Base-by-base conservation (phyloP, 2,113 vertebrate species). In the Atlantisia rogersi region DNA sequence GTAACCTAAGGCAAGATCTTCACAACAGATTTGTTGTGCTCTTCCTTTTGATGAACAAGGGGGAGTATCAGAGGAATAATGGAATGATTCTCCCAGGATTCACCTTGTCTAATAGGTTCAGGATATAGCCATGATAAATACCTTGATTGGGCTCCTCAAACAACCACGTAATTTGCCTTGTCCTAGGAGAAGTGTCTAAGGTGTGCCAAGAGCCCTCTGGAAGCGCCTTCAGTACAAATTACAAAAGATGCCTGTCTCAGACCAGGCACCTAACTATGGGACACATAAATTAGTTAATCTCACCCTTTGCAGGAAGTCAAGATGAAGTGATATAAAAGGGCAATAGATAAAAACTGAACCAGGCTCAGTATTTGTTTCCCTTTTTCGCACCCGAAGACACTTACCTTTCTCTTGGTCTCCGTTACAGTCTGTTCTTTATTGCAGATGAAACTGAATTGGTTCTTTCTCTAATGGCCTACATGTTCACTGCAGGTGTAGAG, bases 401-500 rank as follows among this genome's bases (percentile, higher is more conserved):
- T 55, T 53, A 17, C 11, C 53, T 88, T 82, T 92, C 60, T 18
- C 52, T 63, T 1, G 9, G 46, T 81, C 52, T 86, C 60, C 6
- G 0, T 92, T 82, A 89, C 17, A 4, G 71, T 91, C 82, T 96
- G 55, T 95, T 97, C 78, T 95, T 85, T 96, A 39, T 93, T 96
- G 89, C 60, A 88, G 35, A 70, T 96, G 68, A 93, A 93, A 74
- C 44, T 86, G 90, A 91, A 64, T 12, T 78, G 69, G 39, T 96
- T 96, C 93, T 95, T 75, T 95, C 39, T 95, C 95, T 96, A 96
- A 95, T 95, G 95, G 89, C 90, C 97, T 88, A 93, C 90, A 70
- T 96, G 97, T 98, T 97, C 96, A 95, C 96, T 96, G 93, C 97
- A 99, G 99, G 97, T 98, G 96, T 97, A 98, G 97, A 97, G 98